phyloP scores from a whole-genome alignment of 2,888 invertebrate genomes.

The Orthosia gracilis region DNA sequence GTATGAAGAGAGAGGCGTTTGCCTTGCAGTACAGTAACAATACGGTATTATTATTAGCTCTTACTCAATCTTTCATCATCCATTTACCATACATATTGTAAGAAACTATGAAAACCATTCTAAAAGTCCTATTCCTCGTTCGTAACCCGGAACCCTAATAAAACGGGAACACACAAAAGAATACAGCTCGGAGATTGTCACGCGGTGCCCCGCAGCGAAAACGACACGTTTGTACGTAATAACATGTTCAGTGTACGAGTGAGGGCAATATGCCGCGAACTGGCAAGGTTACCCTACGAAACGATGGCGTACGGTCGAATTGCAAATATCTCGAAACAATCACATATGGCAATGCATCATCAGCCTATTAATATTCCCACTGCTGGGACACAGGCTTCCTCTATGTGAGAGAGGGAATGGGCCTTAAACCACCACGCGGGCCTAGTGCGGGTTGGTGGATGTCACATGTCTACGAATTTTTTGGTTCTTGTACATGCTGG shows the following conservation, averaged over 20 bases:
- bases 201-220: slow-evolving; percentile 75
- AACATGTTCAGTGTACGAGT: slow-evolving; percentile 63
- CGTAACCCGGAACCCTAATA: slow-evolving; percentile 66
- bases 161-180: slow-evolving; percentile 66
- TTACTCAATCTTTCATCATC: background rate
- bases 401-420: too few relatives aligned
- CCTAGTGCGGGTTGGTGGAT: too few relatives aligned
- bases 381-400: too few relatives aligned
- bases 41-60: too few relatives aligned
- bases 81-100: background rate
- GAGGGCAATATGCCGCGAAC: slow-evolving; percentile 25
- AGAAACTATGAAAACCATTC: background rate
- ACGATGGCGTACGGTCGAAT: background rate
- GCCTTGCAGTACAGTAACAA: too few relatives aligned
- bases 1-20: too few relatives aligned
- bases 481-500: too few relatives aligned
- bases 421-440: too few relatives aligned
- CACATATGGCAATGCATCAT: background rate
- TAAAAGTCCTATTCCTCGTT: background rate
- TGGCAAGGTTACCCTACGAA: background rate
- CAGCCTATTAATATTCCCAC: too few relatives aligned
- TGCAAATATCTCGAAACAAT: slow-evolving; percentile 11
- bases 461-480: too few relatives aligned
- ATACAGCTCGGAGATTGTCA: slow-evolving; percentile 70
- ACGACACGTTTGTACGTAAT: slow-evolving; percentile 73